phyloP scores from a whole-genome alignment of 1,140 invertebrate genomes.

The Drosophila burlai region DNA sequence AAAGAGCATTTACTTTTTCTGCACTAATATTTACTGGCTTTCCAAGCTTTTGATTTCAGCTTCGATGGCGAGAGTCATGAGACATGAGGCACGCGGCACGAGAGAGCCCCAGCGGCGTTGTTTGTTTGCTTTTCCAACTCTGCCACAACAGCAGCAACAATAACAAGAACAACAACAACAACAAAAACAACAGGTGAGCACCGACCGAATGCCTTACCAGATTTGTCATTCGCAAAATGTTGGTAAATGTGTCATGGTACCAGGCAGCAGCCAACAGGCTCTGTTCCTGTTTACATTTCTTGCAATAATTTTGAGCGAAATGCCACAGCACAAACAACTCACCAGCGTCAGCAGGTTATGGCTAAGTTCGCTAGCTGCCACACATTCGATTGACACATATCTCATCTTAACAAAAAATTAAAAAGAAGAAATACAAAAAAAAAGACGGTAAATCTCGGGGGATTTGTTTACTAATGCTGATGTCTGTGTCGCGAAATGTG shows the following conservation, averaged over 20 bases:
- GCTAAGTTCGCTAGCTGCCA: conserved; percentile 19
- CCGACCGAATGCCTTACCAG: conserved; percentile 53
- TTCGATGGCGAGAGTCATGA: conserved; percentile 35
- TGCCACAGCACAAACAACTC: conserved; percentile 43
- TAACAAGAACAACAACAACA: conserved; percentile 33
- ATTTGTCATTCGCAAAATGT: conserved; percentile 67
- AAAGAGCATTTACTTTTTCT: conserved; percentile 11
- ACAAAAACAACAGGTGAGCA: conserved; percentile 46
- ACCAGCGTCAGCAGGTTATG: conserved; percentile 47
- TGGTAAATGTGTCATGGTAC: conserved; percentile 22
- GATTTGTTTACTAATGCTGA: conserved; percentile 33
- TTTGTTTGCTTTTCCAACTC: conserved; percentile 62
- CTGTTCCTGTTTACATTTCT: conserved; percentile 80
- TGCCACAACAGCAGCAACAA: conserved; percentile 14
- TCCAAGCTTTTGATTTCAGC: conserved; percentile 26
- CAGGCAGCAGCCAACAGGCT: conserved; percentile 27
- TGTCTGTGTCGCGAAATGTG: conserved; percentile 18
- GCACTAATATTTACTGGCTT: background rate
- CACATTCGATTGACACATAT: conserved; percentile 69
- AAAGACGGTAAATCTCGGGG: conserved; percentile 10
- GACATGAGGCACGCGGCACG: conserved; percentile 34
- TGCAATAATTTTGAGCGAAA: conserved; percentile 61
- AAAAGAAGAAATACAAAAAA: background rate
- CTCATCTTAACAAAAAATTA: conserved; percentile 27
- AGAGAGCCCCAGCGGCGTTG: conserved; percentile 45